Conservation (phyloP, 1,140 invertebrate genomes). For the Drosophila sucinea region DNA sequence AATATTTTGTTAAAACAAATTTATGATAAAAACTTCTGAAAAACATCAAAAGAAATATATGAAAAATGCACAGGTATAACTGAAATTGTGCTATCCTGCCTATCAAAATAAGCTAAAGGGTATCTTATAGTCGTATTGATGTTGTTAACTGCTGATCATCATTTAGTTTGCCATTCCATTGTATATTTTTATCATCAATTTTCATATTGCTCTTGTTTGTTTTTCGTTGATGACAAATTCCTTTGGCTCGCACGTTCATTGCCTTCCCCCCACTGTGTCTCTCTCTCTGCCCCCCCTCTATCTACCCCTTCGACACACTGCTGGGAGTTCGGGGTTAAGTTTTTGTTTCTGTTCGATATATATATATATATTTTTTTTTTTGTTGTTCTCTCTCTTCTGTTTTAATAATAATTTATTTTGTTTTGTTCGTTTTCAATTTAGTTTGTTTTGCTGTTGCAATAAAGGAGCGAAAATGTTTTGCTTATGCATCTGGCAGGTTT, state of each 20-base stretch:
- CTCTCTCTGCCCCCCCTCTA: neutral
- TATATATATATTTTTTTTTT: neutral
- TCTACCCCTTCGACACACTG: neutral
- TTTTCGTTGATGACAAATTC: conserved; percentile 8
- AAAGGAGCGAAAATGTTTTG: conserved; percentile 11
- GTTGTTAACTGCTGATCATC: neutral
- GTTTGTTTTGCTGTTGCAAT: conserved; percentile 9
- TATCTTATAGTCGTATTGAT: neutral
- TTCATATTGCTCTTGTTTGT: conserved; percentile 6
- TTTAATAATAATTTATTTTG: conserved; percentile 14
- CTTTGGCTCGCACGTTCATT: conserved; percentile 6
- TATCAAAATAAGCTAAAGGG: neutral
- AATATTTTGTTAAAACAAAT: too few relatives aligned
- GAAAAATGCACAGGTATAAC: too few relatives aligned
- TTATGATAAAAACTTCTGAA: too few relatives aligned
- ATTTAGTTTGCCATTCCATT: neutral
- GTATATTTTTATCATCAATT: conserved; percentile 8
- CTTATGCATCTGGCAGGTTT: conserved; percentile 8
- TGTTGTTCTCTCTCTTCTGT: neutral
- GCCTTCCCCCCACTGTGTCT: neutral
- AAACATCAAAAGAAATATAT: too few relatives aligned
- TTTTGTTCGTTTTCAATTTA: conserved; percentile 2
- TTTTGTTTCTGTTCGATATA: neutral
- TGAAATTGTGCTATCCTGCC: too few relatives aligned
- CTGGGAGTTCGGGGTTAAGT: conserved; percentile 6